Evolutionary conservation across 2,113 vertebrate species (phyloP), one percentile per base, ranked within the genome.

Genomic region (Pipra filicauda): DNA sequence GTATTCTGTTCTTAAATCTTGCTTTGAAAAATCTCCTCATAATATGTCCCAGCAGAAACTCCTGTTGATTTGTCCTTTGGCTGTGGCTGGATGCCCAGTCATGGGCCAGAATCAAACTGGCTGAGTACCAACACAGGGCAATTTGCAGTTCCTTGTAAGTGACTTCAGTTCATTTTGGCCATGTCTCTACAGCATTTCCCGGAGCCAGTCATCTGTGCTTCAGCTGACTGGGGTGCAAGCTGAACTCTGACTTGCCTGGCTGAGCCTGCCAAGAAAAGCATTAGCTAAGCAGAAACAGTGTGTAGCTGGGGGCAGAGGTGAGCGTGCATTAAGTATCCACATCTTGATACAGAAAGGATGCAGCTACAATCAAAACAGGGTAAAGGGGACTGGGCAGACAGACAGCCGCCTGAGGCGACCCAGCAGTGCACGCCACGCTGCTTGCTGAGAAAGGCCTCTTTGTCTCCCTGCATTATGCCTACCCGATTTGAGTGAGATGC

Each of bases 211-310:
- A 83, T 93, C 77, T 86, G 75, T 75, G 75, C 73, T 74, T 94
- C 95, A 90, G 78, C 93, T 91, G 91, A 81, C 46, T 1, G 0
- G 69, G 48, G 65, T 84, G 88, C 90, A 88, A 92, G 64, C 57
- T 94, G 96, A 94, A 95, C 96, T 94, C 95, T 87, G 91, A 27
- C 92, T 94, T 84, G 79, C 70, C 70, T 66, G 78, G 73, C 74
- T 76, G 57, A 91, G 83, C 76, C 54, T 93, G 91, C 94, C 92
- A 94, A 95, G 77, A 95, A 94, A 95, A 94, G 88, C 92, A 95
- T 95, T 93, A 94, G 92, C 86, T 92, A 91, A 94, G 91, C 88
- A 92, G 86, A 94, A 96, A 72, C 64, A 92, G 80, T 83, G 89
- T 91, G 85, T 62, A 76, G 84, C 77, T 52, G n/a, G 66, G 94